Conservation (phyloP, 2,888 invertebrate species). For the Ephialtes manifestator region DNA sequence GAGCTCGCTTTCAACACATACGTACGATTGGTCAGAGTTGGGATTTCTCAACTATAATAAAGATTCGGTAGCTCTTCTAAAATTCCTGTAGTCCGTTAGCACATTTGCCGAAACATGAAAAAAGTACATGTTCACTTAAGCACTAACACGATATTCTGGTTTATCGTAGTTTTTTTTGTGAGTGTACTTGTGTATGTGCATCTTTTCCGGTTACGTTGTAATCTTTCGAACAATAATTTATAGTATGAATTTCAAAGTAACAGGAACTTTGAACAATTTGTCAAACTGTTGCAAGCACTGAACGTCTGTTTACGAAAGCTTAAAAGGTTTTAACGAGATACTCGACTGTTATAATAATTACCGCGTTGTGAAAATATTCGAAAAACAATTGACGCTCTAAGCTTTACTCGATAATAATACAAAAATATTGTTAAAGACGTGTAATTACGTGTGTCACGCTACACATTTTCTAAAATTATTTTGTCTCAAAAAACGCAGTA, state of each 20-base stretch:
- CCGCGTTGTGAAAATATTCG: background rate
- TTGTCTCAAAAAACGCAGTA: background rate
- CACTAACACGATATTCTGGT: conserved; percentile 25
- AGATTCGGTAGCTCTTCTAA: conserved; percentile 24
- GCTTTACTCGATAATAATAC: conserved; percentile 10
- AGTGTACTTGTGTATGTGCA: conserved; percentile 8
- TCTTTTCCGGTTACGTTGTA: background rate
- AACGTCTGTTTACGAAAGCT: background rate
- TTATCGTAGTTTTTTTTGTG: background rate
- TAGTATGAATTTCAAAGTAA: background rate
- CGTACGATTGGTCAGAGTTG: conserved; percentile 64
- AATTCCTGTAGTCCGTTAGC: conserved; percentile 52
- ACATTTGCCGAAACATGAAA: conserved; percentile 48
- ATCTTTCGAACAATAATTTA: too few relatives aligned
- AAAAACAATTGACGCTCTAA: background rate
- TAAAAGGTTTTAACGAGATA: background rate
- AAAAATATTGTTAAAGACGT: conserved; percentile 30
- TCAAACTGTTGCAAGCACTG: too few relatives aligned
- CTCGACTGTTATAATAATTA: background rate
- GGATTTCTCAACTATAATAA: conserved; percentile 55
- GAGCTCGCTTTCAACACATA: conserved; percentile 50
- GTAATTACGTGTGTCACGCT: background rate
- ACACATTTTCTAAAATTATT: background rate
- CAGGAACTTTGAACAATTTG: background rate
- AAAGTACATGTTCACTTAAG: conserved; percentile 36